A percentile compares a stretch with the other conserved stretches of the same genome.
These are phyloP conservation scores for Orthosia cruda DNA, from an alignment of 2,888 invertebrate genomes.

Conservation along the genomic window DNA sequence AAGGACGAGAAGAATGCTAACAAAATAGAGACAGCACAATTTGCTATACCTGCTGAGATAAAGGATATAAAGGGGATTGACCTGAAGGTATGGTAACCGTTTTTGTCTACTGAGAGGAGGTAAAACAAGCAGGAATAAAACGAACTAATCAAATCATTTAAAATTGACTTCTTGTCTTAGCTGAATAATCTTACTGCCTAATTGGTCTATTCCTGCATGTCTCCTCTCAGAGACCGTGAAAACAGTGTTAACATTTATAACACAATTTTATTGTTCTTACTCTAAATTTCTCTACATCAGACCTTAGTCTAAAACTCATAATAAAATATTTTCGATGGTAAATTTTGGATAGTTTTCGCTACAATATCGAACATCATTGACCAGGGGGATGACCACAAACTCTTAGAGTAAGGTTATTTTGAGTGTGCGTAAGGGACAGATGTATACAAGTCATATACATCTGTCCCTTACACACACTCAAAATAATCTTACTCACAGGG, in stretches of 20 bases:
- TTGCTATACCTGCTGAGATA: constrained; percentile 88
- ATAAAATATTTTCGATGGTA: too few species aligned
- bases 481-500: too few species aligned
- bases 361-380: too few species aligned
- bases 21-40: constrained; percentile 88
- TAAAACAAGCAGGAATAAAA: background rate
- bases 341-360: too few species aligned
- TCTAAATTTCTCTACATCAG: too few species aligned
- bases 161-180: background rate
- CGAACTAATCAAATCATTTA: background rate
- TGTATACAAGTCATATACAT: too few species aligned
- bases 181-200: background rate
- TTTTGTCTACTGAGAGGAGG: background rate
- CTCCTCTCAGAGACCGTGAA: background rate
- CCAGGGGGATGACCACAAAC: too few species aligned
- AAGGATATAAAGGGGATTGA: constrained; percentile 90
- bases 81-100: constrained; percentile 81
- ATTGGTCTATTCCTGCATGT: background rate
- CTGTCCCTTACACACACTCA: too few species aligned
- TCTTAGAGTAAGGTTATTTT: too few species aligned
- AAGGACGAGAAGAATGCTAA: constrained; percentile 91
- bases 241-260: background rate
- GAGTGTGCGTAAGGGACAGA: too few species aligned
- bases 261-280: too few species aligned
- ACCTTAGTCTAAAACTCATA: too few species aligned